phyloP scores from a whole-genome alignment of 2,888 invertebrate species.

The Ichneumon xanthorius region DNA sequence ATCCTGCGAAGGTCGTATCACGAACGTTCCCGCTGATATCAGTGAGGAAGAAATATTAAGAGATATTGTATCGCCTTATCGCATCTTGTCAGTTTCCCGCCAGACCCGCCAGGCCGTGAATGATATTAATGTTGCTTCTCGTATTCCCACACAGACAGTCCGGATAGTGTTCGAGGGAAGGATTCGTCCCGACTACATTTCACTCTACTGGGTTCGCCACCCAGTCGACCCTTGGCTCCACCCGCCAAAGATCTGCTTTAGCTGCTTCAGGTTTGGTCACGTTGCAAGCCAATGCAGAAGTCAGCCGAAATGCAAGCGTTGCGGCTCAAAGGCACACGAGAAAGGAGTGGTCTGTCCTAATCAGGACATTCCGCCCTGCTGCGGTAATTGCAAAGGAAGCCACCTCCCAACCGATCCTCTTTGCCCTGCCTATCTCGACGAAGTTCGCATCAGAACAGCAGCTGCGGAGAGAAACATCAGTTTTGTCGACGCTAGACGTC shows the following conservation, averaged over 20 bases:
- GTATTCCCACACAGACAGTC: background rate
- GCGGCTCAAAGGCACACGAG: background rate
- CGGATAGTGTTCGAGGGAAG: background rate
- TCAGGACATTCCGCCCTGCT: background rate
- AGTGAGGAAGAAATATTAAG: background rate
- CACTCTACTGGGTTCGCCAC: background rate
- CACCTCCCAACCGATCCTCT: background rate
- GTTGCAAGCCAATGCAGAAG: slow-evolving; percentile 3
- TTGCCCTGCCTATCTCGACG: background rate
- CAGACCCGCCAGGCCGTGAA: background rate
- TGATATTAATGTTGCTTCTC: background rate
- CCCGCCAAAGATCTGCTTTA: background rate
- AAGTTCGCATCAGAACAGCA: background rate
- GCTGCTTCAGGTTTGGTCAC: background rate
- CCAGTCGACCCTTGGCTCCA: slow-evolving; percentile 2
- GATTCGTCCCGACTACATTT: background rate
- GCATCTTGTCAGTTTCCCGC: too few relatives aligned
- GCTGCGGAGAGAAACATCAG: too few relatives aligned
- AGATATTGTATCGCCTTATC: background rate
- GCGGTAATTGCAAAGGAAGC: background rate
- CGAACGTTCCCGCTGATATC: background rate
- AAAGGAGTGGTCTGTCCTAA: background rate
- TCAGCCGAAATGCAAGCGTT: background rate
- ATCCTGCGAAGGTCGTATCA: background rate
- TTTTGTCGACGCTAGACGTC: too few relatives aligned